phyloP scores from a whole-genome alignment of 2,797 vertebrate genomes.

The Syncerus caffer region DNA sequence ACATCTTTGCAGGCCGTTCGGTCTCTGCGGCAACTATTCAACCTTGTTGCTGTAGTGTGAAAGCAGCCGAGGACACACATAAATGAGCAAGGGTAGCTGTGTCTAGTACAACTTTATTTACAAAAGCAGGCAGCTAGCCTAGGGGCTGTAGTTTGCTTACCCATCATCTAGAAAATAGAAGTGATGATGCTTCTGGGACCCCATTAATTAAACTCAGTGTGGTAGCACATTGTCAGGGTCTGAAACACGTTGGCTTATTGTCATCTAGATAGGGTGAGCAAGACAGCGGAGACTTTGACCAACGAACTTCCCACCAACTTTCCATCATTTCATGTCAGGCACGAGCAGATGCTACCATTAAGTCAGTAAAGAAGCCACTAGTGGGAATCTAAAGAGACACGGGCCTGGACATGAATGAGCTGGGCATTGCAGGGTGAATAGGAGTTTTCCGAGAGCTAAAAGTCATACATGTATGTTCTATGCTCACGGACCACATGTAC shows the following conservation, averaged over 20 bases:
- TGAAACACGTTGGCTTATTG: fast-evolving
- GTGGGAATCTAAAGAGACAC: background rate
- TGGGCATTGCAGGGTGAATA: conserved; percentile 31
- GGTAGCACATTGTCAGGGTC: background rate
- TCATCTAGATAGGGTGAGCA: background rate
- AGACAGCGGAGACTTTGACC: background rate
- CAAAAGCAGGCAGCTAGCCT: background rate
- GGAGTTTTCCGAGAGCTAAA: conserved; percentile 5
- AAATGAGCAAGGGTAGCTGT: background rate
- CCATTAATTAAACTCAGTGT: background rate
- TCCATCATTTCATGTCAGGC: background rate
- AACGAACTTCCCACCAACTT: background rate
- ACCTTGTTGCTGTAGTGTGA: background rate
- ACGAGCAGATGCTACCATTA: background rate
- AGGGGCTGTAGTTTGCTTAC: background rate
- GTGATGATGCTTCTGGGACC: background rate
- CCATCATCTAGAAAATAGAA: background rate
- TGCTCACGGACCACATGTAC: background rate
- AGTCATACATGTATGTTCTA: background rate
- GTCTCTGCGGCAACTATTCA: background rate
- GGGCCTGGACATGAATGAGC: background rate
- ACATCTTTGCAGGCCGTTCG: fast-evolving
- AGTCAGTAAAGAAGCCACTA: background rate
- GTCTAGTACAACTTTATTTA: background rate
- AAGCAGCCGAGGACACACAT: background rate